Evolutionary conservation across 2,888 invertebrate species (phyloP).

Genomic region (Mantis religiosa): DNA sequence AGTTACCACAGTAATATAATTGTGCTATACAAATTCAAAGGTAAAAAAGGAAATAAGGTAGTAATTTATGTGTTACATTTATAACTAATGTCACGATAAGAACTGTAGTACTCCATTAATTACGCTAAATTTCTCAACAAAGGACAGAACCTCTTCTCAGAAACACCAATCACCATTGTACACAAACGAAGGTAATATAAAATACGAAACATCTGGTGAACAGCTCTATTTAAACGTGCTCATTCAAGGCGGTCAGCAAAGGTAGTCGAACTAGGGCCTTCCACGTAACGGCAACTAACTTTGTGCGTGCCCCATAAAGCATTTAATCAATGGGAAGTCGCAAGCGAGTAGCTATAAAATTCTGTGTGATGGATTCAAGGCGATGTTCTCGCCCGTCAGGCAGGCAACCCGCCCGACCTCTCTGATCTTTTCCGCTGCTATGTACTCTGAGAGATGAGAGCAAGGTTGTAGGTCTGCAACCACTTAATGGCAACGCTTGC

Average conservation of each 20-base stretch:
- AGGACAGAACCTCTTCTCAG: no score
- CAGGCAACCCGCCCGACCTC: neutral
- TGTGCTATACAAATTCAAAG: no score
- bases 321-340: neutral
- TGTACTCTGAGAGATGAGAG: neutral
- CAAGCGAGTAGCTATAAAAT: neutral
- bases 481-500: neutral
- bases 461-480: neutral
- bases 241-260: neutral
- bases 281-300: neutral
- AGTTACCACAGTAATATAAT: no score
- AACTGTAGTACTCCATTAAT: no score
- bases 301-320: neutral
- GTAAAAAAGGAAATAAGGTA: no score
- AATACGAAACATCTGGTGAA: no score
- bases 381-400: neutral
- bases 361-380: neutral
- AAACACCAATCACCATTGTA: no score
- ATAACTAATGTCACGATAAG: no score
- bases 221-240: no score
- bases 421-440: neutral
- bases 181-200: no score
- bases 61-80: no score
- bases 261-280: neutral
- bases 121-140: no score